Percentiles rank a stretch among this genome's conserved stretches.
phyloP scores from a whole-genome alignment of 2,888 invertebrate genomes.

The Harmothoe impar region DNA sequence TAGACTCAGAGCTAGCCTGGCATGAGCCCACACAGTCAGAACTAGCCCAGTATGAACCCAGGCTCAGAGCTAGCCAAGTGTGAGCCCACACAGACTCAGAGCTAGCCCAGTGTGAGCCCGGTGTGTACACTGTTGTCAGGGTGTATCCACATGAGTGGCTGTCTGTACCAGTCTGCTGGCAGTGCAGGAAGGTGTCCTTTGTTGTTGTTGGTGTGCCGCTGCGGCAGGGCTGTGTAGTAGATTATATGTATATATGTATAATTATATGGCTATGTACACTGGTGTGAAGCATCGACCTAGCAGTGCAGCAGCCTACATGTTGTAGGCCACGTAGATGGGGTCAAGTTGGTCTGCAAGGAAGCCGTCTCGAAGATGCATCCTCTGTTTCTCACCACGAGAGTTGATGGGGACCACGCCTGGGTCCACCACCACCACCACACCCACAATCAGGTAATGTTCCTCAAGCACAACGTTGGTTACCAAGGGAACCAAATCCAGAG shows the following conservation, averaged over 20 bases:
- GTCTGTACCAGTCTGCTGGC: not conserved
- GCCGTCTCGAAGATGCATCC: constrained; percentile 99
- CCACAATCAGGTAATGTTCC: constrained; percentile 99
- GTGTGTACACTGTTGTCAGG: too few relatives aligned
- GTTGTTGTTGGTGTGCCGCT: too few relatives aligned
- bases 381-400: constrained; percentile 96
- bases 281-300: constrained; percentile 11
- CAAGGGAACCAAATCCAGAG: constrained; percentile 98
- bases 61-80: too few relatives aligned
- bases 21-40: too few relatives aligned
- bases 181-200: not conserved
- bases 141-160: not conserved
- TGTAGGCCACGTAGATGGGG: constrained; percentile 99
- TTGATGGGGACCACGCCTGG: constrained; percentile 87
- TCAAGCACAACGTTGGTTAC: constrained; percentile 98
- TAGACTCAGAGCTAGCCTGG: too few relatives aligned
- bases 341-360: constrained; percentile 99
- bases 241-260: not conserved
- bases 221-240: not conserved
- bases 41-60: too few relatives aligned
- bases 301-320: constrained; percentile 89
- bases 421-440: constrained; percentile 99
- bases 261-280: constrained; percentile 14
- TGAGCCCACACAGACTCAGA: too few relatives aligned
- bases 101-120: too few relatives aligned